Evolutionary conservation across 2,888 invertebrate species (phyloP).

Genomic region (Epistrophe grossulariae): DNA sequence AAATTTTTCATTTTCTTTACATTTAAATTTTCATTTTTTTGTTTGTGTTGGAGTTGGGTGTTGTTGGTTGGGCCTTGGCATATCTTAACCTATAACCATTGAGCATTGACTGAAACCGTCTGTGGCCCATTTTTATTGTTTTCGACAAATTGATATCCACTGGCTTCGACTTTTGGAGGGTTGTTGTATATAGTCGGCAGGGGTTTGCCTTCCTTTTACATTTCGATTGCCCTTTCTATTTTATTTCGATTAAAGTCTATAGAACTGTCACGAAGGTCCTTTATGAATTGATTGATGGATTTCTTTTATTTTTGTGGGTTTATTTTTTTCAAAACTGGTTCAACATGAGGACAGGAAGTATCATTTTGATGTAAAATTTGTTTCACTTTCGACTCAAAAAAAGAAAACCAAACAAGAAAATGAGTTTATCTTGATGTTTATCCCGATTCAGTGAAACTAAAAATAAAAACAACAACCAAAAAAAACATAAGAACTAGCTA

Average conservation of each 20-base stretch:
- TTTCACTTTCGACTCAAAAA: conserved; percentile 17
- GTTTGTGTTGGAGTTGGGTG: no score
- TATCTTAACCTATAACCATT: conserved; percentile 12
- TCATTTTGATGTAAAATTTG: conserved; percentile 21
- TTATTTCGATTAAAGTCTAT: conserved; percentile 58
- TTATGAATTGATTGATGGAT: conserved; percentile 72
- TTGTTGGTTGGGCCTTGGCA: background rate
- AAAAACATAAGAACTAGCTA: conserved; percentile 3
- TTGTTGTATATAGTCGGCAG: background rate
- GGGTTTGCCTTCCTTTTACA: background rate
- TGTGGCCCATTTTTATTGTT: conserved; percentile 70
- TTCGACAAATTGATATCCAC: conserved; percentile 72
- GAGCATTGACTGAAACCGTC: conserved; percentile 46
- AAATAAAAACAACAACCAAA: conserved; percentile 24
- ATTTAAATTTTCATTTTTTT: conserved; percentile 59
- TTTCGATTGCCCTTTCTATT: conserved; percentile 65
- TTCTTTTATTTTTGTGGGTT: background rate
- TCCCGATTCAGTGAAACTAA: conserved; percentile 30
- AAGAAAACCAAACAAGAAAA: conserved; percentile 14
- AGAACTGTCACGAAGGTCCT: conserved; percentile 72
- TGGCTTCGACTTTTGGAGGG: conserved; percentile 14
- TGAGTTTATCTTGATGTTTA: conserved; percentile 22
- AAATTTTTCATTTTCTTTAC: conserved; percentile 66
- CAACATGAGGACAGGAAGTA: conserved; percentile 13
- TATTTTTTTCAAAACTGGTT: conserved; percentile 49